Evolutionary conservation across 2,888 invertebrate species (phyloP).

Genomic region (Ophioninae sp.): DNA sequence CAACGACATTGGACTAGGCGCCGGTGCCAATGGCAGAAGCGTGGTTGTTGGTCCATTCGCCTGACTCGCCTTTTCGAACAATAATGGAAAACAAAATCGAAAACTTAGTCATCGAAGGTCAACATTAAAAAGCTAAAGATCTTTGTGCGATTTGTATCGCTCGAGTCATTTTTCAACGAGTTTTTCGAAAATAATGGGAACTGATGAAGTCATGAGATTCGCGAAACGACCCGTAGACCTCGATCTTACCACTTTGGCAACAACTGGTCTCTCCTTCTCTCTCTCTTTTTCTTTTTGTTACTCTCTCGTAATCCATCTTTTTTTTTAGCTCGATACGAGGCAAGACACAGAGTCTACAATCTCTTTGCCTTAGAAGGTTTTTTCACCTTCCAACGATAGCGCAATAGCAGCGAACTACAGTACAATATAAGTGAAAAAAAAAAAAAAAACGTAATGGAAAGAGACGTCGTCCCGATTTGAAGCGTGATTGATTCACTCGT

Average conservation of each 20-base stretch:
- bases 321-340: slow-evolving; percentile 40
- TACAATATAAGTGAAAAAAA: slow-evolving; percentile 39
- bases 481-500: slow-evolving; percentile 31
- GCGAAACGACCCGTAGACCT: slow-evolving; percentile 60
- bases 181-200: slow-evolving; percentile 29
- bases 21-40: slow-evolving; percentile 82
- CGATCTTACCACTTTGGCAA: slow-evolving; percentile 63
- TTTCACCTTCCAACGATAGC: slow-evolving; percentile 61
- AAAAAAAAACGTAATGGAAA: slow-evolving; percentile 32
- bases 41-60: slow-evolving; percentile 78
- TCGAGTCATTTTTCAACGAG: slow-evolving; percentile 9
- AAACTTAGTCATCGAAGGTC: not conserved
- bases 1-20: slow-evolving; percentile 82
- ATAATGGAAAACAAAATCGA: slow-evolving; percentile 40
- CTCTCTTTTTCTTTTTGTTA: slow-evolving; percentile 20
- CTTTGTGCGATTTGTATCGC: not conserved
- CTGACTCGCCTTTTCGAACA: slow-evolving; percentile 74
- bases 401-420: slow-evolving; percentile 51
- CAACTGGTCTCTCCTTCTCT: slow-evolving; percentile 52
- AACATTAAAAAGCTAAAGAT: not conserved
- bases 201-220: slow-evolving; percentile 43
- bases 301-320: not conserved
- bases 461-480: slow-evolving; percentile 49
- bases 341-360: slow-evolving; percentile 57
- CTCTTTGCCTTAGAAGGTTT: slow-evolving; percentile 64